These are phyloP conservation scores for Nilaparvata lugens DNA, from an alignment of 1,140 invertebrate genomes.

Conservation along the genomic window DNA sequence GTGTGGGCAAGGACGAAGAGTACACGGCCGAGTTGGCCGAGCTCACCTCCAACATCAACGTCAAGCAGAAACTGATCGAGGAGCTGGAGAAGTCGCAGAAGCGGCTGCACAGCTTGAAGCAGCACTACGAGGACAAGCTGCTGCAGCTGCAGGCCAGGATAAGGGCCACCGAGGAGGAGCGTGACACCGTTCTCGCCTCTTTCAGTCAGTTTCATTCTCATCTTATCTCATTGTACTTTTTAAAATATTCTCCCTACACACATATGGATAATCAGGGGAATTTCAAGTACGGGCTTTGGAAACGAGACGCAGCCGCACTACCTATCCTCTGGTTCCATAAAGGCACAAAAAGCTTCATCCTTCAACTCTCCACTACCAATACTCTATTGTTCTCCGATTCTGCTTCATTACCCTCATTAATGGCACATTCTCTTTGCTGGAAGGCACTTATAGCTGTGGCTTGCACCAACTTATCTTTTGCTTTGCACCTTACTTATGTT, in stretches of 20 bases:
- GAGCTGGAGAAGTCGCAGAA: slow-evolving; percentile 84
- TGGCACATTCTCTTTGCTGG: too few relatives aligned
- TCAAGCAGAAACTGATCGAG: slow-evolving; percentile 87
- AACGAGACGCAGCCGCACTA: background rate
- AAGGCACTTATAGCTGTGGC: too few relatives aligned
- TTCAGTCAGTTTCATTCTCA: slow-evolving; percentile 37
- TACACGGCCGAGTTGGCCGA: slow-evolving; percentile 64
- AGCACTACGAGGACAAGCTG: slow-evolving; percentile 94
- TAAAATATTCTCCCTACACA: too few relatives aligned
- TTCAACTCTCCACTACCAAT: too few relatives aligned
- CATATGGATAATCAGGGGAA: background rate
- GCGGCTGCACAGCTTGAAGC: slow-evolving; percentile 68
- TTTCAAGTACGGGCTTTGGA: background rate
- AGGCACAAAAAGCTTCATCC: too few relatives aligned
- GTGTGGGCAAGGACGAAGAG: slow-evolving; percentile 38
- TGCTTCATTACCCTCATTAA: too few relatives aligned
- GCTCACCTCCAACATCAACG: slow-evolving; percentile 81
- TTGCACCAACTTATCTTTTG: too few relatives aligned
- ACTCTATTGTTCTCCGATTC: too few relatives aligned
- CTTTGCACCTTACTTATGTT: too few relatives aligned
- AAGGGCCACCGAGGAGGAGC: slow-evolving; percentile 79
- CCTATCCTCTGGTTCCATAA: too few relatives aligned
- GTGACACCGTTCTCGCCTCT: slow-evolving; percentile 81
- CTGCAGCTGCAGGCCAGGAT: slow-evolving; percentile 79
- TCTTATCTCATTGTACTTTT: background rate